Conservation (phyloP, 2,888 invertebrate genomes). For the Rutpela maculata region DNA sequence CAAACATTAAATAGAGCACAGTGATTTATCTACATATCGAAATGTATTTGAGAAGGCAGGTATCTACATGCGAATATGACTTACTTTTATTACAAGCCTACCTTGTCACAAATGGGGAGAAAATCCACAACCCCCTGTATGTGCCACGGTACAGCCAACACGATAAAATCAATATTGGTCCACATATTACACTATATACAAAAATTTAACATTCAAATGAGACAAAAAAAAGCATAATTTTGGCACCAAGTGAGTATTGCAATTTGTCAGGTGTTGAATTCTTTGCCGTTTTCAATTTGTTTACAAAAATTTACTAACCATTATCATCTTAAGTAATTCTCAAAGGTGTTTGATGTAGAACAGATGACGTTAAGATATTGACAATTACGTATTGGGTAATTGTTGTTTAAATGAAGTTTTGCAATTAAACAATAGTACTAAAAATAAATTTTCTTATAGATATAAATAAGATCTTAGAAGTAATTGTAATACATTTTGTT, state of each 20-base stretch:
- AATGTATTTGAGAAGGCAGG: constrained; percentile 69
- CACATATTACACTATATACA: constrained; percentile 60
- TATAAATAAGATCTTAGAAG: too few species aligned
- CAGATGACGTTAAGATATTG: too few species aligned
- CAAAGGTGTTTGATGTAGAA: too few species aligned
- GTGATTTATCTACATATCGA: constrained; percentile 72
- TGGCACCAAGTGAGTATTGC: constrained; percentile 59
- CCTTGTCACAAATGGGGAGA: constrained; percentile 60
- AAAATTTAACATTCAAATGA: constrained; percentile 29
- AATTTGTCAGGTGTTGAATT: not conserved
- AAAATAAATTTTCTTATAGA: too few species aligned
- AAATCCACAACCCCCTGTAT: constrained; percentile 54
- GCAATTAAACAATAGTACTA: too few species aligned
- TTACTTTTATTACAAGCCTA: constrained; percentile 63
- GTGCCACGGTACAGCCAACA: constrained; percentile 54
- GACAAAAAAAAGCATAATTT: constrained; percentile 50
- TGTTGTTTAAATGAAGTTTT: too few species aligned
- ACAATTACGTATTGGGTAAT: too few species aligned
- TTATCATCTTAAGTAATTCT: not conserved
- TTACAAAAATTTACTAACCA: not conserved
- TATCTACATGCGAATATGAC: constrained; percentile 70
- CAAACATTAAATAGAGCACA: constrained; percentile 73
- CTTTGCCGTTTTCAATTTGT: not conserved
- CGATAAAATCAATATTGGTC: constrained; percentile 58
- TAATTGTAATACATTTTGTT: too few species aligned